Evolutionary conservation across 2,797 vertebrate genomes (phyloP).

Genomic region (Xenopus petersii): DNA sequence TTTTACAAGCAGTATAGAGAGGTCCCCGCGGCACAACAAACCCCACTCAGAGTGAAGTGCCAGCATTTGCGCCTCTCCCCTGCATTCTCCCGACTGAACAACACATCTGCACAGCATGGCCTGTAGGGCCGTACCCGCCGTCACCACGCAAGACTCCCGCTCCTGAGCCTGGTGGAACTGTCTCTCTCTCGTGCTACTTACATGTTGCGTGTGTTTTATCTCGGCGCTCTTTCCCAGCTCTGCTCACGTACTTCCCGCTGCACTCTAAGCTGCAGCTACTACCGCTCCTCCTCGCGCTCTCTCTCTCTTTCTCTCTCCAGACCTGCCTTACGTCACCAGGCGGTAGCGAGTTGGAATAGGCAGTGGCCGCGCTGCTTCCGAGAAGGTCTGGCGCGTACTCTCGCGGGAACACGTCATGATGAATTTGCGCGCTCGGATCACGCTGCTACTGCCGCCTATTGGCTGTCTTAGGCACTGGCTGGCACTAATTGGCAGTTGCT

Average conservation of each 20-base stretch:
- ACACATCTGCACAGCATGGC: too few relatives aligned
- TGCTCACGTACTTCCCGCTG: constrained; percentile 11
- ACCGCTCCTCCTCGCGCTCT: constrained; percentile 14
- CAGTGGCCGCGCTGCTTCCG: constrained; percentile 27
- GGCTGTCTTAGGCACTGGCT: background rate
- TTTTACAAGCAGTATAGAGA: too few relatives aligned
- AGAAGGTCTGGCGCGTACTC: constrained; percentile 43
- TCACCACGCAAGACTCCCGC: background rate
- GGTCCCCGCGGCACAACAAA: too few relatives aligned
- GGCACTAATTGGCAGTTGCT: background rate
- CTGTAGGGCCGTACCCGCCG: background rate
- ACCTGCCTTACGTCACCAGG: background rate
- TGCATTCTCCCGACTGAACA: too few relatives aligned
- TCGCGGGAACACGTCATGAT: too few relatives aligned
- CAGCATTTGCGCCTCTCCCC: too few relatives aligned
- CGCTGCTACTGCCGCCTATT: too few relatives aligned
- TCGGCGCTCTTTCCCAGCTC: constrained; percentile 14
- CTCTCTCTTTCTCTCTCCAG: constrained; percentile 25
- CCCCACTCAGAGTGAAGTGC: too few relatives aligned
- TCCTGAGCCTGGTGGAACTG: background rate
- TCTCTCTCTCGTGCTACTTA: constrained; percentile 3
- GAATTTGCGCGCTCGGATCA: background rate
- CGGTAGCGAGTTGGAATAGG: background rate
- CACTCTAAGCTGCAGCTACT: background rate
- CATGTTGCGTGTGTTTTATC: background rate